These are phyloP conservation scores for Prionace glauca DNA, from an alignment of 2,797 vertebrate genomes.

Conservation along the genomic window DNA sequence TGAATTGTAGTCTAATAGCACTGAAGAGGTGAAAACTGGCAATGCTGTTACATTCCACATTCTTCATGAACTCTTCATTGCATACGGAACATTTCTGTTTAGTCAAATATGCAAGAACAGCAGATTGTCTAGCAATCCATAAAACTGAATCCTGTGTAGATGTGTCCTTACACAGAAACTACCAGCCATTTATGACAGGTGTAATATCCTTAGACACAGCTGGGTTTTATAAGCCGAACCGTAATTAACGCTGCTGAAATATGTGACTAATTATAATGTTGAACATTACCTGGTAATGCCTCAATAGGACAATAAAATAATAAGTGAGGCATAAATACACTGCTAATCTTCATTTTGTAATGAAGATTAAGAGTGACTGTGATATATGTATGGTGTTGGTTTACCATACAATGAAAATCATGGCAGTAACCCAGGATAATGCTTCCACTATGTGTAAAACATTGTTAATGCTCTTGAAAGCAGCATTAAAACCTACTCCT, in stretches of 20 bases:
- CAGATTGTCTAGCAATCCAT: constrained; percentile 1
- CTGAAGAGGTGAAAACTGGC: background rate
- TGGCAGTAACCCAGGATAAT: background rate
- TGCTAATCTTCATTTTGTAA: background rate
- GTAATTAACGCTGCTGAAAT: constrained; percentile 30
- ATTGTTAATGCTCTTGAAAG: background rate
- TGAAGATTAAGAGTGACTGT: constrained; percentile 12
- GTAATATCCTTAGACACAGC: background rate
- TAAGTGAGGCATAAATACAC: constrained; percentile 26
- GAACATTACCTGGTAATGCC: constrained; percentile 22
- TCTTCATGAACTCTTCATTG: background rate
- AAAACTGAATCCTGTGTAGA: background rate
- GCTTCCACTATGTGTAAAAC: background rate
- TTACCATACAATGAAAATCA: background rate
- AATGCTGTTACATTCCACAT: background rate
- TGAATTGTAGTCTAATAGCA: background rate
- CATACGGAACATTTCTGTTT: background rate
- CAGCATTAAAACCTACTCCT: background rate
- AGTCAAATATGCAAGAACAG: no score
- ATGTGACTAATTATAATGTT: constrained; percentile 11
- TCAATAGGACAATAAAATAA: constrained; percentile 30
- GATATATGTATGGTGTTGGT: background rate
- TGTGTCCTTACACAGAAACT: background rate
- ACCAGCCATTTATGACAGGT: constrained; percentile 20
- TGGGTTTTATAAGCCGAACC: background rate